Base-by-base conservation (phyloP, 2,113 vertebrate species). In the Rhineura floridana region DNA sequence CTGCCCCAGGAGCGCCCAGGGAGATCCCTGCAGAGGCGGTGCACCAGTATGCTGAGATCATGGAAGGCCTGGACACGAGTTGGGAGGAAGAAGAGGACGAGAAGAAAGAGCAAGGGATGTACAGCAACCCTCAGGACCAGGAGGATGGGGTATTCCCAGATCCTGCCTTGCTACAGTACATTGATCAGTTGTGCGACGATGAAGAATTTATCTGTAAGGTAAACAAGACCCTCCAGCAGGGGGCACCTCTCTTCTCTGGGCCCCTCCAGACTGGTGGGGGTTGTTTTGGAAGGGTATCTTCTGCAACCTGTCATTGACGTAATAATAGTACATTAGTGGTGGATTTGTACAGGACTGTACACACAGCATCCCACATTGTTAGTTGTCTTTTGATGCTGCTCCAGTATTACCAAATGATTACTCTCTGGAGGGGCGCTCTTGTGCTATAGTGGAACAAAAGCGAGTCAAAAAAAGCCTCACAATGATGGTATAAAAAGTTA, bases 141-240 rank as follows among this genome's bases (percentile, higher is more conserved):
- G 69, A 78, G 1, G 86, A 88, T 23, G 75, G 36, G 70, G 72
- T 11, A 10, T 69, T 88, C 21, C 92, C 93, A 8, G 91, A 93
- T 19, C 8, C 33, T 1, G 62, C 62, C 4, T 91, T 97, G 21
- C 50, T 93, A 39, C 91, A 93, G 36, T 96, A 96, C 39, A 79
- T 97, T 2, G 91, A 97, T 0, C 83, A 96, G 48, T 87, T 97
- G 46, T 96, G 96, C 89, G 90, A 88, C 2, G 87, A 97, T 25
- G 81, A 94, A 17, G 80, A 93, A 69, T 97, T 97, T 75, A 83
- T 96, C 62, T 93, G 70, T 70, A 92, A 96, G 90, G 97, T 97
- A 70, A 77, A 10, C n/a, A 59, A 15, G 72, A 69, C 7, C 17
- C 13, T 15, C 46, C 67, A 4, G 11, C 3, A 9, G 33, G 33